These are phyloP conservation scores for Rambutsinella grinnellia DNA, from an alignment of 2,888 invertebrate genomes.

Conservation along the genomic window DNA sequence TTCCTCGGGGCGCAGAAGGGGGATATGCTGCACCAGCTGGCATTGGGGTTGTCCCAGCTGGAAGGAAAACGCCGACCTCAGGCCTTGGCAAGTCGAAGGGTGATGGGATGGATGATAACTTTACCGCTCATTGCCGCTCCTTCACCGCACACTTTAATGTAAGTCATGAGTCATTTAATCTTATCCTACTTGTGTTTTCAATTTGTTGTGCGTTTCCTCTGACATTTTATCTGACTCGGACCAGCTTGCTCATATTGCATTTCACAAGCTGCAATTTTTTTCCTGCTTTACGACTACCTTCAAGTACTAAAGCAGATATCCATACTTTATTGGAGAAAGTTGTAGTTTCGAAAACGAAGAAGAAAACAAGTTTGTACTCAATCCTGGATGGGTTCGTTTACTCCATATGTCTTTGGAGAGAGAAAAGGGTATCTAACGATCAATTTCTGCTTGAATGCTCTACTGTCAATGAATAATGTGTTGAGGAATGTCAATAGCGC, in stretches of 20 bases:
- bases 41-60: constrained; percentile 54
- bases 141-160: constrained; percentile 71
- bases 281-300: too few species aligned
- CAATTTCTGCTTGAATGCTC: constrained; percentile 43
- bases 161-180: constrained; percentile 57
- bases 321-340: too few species aligned
- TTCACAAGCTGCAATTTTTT: too few species aligned
- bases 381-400: too few species aligned
- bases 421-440: constrained; percentile 34
- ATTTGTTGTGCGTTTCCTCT: background rate
- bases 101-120: constrained; percentile 73
- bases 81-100: constrained; percentile 68
- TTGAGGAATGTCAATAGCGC: constrained; percentile 31
- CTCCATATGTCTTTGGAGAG: too few species aligned
- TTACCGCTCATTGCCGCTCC: constrained; percentile 76
- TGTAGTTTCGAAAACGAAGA: too few species aligned
- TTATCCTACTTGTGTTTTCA: background rate
- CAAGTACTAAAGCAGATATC: too few species aligned
- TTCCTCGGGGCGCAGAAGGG: constrained; percentile 42
- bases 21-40: constrained; percentile 64
- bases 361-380: too few species aligned
- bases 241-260: too few species aligned
- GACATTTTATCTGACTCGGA: constrained; percentile 5
- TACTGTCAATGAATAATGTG: constrained; percentile 32
- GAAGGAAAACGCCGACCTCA: constrained; percentile 65